Evolutionary conservation across 2,888 invertebrate genomes (phyloP).

Genomic region (Sarcophaga subvicina): DNA sequence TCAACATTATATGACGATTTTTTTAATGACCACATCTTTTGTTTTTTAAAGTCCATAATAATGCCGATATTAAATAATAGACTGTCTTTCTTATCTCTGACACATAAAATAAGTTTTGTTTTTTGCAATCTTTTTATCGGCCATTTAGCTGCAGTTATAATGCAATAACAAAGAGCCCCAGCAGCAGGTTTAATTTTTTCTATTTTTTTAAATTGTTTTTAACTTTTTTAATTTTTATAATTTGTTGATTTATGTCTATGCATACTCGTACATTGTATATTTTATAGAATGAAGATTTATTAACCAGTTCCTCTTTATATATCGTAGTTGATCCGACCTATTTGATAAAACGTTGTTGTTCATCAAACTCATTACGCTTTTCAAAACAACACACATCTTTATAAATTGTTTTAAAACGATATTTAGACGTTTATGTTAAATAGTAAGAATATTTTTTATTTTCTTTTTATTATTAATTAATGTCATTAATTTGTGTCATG

Average conservation of each 20-base stretch:
- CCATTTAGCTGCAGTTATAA: too few species aligned
- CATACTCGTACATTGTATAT: too few species aligned
- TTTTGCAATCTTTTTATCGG: too few species aligned
- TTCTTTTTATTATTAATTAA: not conserved
- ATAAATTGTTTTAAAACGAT: conserved; percentile 20
- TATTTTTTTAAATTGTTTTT: too few species aligned
- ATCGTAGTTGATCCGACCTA: not conserved
- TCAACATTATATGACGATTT: too few species aligned
- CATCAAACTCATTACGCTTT: not conserved
- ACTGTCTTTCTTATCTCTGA: too few species aligned
- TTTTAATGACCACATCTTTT: too few species aligned
- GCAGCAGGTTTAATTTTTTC: too few species aligned
- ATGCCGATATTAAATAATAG: too few species aligned
- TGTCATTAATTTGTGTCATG: not conserved
- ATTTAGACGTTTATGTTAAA: not conserved
- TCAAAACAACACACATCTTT: conserved; percentile 5
- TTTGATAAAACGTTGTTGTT: not conserved
- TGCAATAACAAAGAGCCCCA: too few species aligned
- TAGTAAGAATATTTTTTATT: not conserved
- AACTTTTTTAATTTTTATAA: not conserved
- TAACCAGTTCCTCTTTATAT: not conserved
- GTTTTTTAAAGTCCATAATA: too few species aligned
- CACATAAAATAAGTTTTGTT: too few species aligned
- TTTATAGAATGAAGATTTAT: not conserved
- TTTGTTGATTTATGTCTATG: not conserved